Percentiles rank a stretch among this genome's conserved stretches.
Conservation (phyloP, 2,888 invertebrate genomes). For the Drosophila nigritarsus region DNA sequence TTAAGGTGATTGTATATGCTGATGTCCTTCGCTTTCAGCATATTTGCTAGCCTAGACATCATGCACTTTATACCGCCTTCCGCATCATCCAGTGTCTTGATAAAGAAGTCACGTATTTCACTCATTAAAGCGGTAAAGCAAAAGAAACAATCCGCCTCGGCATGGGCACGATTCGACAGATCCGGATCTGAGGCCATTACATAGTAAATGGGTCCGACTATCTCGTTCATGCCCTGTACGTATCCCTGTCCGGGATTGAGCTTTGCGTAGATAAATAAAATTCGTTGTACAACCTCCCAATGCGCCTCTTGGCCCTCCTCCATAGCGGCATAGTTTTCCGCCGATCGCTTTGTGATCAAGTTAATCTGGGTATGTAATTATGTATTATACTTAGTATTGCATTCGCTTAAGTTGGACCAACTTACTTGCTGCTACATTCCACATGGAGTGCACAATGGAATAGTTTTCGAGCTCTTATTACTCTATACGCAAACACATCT, state of each 20-base stretch:
- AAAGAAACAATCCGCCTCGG: conserved; percentile 99
- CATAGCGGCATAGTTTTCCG: conserved; percentile 93
- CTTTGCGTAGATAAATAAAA: conserved; percentile 98
- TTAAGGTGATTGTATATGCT: conserved; percentile 91
- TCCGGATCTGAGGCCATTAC: conserved; percentile 97
- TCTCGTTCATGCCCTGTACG: conserved; percentile 99
- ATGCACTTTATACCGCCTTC: conserved; percentile 95
- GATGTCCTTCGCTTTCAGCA: conserved; percentile 91
- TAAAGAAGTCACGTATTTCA: conserved; percentile 98
- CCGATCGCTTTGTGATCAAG: conserved; percentile 91
- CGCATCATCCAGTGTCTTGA: conserved; percentile 96
- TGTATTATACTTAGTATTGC: neutral
- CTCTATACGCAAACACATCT: neutral
- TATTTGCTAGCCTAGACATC: conserved; percentile 93
- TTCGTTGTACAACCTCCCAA: conserved; percentile 99
- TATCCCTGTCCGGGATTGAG: conserved; percentile 98
- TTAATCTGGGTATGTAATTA: conserved; percentile 86
- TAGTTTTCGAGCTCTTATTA: conserved; percentile 34
- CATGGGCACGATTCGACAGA: conserved; percentile 92
- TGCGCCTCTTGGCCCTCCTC: conserved; percentile 97
- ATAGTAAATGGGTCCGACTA: conserved; percentile 99
- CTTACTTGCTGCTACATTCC: conserved; percentile 76
- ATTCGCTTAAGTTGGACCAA: conserved; percentile 7
- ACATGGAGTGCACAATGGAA: conserved; percentile 51
- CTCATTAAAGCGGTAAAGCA: conserved; percentile 99